Percentiles rank a stretch among this genome's conserved stretches.
phyloP scores from a whole-genome alignment of 2,888 invertebrate species.

The Myopa tessellatipennis region DNA sequence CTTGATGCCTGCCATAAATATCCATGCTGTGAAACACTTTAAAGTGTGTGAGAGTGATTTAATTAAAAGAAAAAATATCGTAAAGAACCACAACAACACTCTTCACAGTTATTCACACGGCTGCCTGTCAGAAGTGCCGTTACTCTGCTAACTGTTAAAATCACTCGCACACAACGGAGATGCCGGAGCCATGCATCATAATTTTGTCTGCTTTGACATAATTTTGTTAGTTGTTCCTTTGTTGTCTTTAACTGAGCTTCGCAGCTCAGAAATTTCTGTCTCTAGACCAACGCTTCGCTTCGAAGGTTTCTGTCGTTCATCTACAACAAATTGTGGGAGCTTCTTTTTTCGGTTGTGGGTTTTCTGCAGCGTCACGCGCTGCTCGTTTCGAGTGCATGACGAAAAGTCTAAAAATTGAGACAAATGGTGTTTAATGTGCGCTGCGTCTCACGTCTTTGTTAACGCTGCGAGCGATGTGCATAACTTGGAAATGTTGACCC shows the following conservation, averaged over 20 bases:
- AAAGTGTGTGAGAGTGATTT: conserved; percentile 7
- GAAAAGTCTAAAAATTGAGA: conserved; percentile 8
- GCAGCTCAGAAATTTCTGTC: not conserved
- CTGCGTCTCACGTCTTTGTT: not conserved
- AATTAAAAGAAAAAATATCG: conserved; percentile 45
- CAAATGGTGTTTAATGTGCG: conserved; percentile 8
- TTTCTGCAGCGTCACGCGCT: not conserved
- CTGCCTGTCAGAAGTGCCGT: not conserved
- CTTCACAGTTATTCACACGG: conserved; percentile 36
- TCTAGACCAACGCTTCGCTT: not conserved
- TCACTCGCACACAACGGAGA: not conserved
- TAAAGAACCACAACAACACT: conserved; percentile 7
- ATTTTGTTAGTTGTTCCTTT: conserved; percentile 19
- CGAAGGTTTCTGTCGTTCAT: not conserved
- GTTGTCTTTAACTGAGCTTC: not conserved
- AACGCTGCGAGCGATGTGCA: not conserved
- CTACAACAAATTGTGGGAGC: conserved; percentile 17
- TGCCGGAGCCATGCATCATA: conserved; percentile 16
- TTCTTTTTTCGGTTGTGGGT: not conserved
- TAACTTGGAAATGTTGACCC: conserved; percentile 25
- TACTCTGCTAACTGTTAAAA: conserved; percentile 27
- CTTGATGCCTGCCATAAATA: too few species aligned
- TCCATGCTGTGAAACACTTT: not conserved
- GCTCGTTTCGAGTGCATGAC: conserved; percentile 30
- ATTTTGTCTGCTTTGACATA: conserved; percentile 29